Evolutionary conservation across 2,797 vertebrate genomes (phyloP), one percentile per base, ranked within the genome.

Genomic region (Tenualosa thibaudeaui): DNA sequence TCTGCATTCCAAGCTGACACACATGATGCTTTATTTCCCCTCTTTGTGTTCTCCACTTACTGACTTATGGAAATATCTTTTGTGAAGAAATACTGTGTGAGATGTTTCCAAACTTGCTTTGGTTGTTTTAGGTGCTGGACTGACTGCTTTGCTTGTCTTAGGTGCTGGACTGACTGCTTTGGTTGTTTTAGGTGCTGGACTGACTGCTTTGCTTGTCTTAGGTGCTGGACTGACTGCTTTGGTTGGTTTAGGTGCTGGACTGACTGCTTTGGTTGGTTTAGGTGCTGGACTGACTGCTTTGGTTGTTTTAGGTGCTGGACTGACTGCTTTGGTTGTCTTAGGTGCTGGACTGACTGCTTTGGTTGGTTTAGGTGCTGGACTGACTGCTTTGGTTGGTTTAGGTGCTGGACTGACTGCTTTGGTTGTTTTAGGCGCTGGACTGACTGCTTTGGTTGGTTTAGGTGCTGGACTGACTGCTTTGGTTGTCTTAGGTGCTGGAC

Each of bases 211-310:
- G 9, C 88, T 81, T 87, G 17, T 2, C 65, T 0, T 89, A 99
- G 97, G 95, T 87, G 92, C 93, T 15, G 94, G 97, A 6, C 96
- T 94, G 0, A 96, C 97, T 0, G 98, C 9, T 62, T 37, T 40
- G 9, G 88, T 81, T 87, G 17, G 2, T 62, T 0, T 89, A 99
- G 97, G 95, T 87, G 92, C 93, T 15, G 94, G 97, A 6, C 96
- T 94, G 0, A 96, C 97, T 0, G 98, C n/a, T n/a, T n/a, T n/a
- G n/a, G n/a, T n/a, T n/a, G n/a, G n/a, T n/a, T n/a, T n/a, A n/a
- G n/a, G n/a, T n/a, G n/a, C n/a, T n/a, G n/a, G n/a, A n/a, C n/a
- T n/a, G n/a, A n/a, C n/a, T 31, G 31, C 9, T 62, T 37, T 40
- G 9, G 88, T 81, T 87, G 17, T 2, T 62, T 0, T 89, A 99